These are phyloP conservation scores for Australoheros scitulus DNA, from an alignment of 2,113 vertebrate species.

Conservation along the genomic window DNA sequence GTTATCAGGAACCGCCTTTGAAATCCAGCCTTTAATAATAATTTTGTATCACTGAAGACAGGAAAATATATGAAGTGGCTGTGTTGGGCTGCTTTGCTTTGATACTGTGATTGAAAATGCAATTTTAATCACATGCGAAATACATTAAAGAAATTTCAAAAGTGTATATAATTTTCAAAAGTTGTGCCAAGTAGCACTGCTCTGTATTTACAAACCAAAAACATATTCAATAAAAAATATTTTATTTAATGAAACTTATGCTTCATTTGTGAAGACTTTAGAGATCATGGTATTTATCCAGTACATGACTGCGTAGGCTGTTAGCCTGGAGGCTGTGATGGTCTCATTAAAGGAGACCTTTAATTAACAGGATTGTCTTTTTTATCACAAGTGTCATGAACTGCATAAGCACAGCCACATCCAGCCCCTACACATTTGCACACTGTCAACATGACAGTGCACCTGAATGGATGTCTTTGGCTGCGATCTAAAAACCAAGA, in stretches of 20 bases:
- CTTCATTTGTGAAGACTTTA: conserved; percentile 15
- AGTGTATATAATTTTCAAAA: too few relatives aligned
- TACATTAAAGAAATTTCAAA: not conserved
- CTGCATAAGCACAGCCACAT: not conserved
- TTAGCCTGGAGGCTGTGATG: conserved; percentile 27
- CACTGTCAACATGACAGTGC: conserved; percentile 31
- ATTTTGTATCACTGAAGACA: conserved; percentile 17
- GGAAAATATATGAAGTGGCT: conserved; percentile 2
- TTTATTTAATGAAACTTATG: not conserved
- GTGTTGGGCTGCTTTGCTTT: not conserved
- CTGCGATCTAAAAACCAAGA: conserved; percentile 16
- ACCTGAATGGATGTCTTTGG: conserved; percentile 20
- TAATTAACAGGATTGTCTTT: conserved; percentile 55
- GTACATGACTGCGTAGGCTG: not conserved
- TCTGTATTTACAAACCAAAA: conserved; percentile 7
- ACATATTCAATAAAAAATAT: not conserved
- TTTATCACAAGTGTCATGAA: conserved; percentile 35
- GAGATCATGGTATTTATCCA: not conserved
- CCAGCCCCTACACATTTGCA: conserved; percentile 27
- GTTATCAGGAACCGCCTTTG: conserved; percentile 46
- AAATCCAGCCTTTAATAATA: conserved; percentile 36
- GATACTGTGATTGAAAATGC: not conserved
- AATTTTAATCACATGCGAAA: not conserved
- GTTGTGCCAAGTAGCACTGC: not conserved
- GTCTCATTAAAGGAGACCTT: conserved; percentile 42